These are phyloP conservation scores for Nasonia longicornis DNA, from an alignment of 1,140 invertebrate genomes.

Conservation along the genomic window DNA sequence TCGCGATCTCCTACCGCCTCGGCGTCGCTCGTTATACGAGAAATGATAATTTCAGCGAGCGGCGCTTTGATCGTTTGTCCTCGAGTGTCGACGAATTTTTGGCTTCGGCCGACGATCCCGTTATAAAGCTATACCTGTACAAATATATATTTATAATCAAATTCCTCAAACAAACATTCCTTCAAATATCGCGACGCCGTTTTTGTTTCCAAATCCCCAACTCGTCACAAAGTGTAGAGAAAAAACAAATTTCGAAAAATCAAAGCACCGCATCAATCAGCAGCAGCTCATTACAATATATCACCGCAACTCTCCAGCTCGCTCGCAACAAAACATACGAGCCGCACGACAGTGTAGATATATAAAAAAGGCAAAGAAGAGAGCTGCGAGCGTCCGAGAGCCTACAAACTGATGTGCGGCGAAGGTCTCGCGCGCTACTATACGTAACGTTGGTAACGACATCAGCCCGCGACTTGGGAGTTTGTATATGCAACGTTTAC, in stretches of 20 bases:
- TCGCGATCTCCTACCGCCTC: neutral
- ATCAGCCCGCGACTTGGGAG: neutral
- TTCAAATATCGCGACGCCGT: too few species aligned
- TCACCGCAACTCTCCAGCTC: neutral
- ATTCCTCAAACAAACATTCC: too few species aligned
- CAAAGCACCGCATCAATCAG: neutral
- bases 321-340: neutral
- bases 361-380: neutral
- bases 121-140: neutral
- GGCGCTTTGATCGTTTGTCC: neutral
- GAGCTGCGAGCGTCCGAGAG: neutral
- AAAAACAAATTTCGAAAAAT: neutral
- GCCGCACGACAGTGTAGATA: neutral
- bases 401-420: neutral
- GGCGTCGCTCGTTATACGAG: neutral
- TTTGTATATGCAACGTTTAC: neutral
- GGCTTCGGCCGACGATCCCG: neutral
- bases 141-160: too few species aligned
- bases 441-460: neutral
- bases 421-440: neutral
- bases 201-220: too few species aligned
- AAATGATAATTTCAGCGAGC: constrained; percentile 4
- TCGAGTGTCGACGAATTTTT: neutral
- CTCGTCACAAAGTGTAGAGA: too few species aligned
- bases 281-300: neutral